Evolutionary conservation across 2,113 vertebrate species (phyloP), one percentile per base, ranked within the genome.

Genomic region (Prionailurus viverrinus): DNA sequence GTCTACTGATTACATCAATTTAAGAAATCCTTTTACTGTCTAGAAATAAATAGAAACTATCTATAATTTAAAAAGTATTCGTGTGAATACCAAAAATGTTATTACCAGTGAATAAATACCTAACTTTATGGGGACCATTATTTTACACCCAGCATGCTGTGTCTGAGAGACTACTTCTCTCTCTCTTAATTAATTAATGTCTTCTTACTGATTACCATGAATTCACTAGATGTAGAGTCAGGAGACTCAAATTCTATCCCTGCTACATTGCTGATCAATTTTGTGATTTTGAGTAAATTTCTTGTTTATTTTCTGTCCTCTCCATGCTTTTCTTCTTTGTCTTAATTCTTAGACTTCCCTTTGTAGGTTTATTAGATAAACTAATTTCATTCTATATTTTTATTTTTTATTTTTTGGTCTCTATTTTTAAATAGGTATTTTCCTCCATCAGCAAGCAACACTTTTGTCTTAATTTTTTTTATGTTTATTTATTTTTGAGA

Each of bases 151-250:
- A 65, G 5, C 19, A 55, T 29, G 33, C 39, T 96, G 7, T 95
- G 45, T 63, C 65, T 95, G 58, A 58, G 31, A 78, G 63, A 79
- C 27, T 58, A 21, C 65, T 91, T 55, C 39, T 95, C 39, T 41
- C 36, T 69, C 66, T 85, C 23, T 65, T 55, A n/a, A 74, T 92
- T 91, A 51, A 73, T 80, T 90, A 79, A 71, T 21, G 71, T 51
- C 6, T 91, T 91, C 92, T 61, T 68, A 78, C 58, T 95, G 87
- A 79, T 68, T 63, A 95, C 29, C 33, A 74, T 90, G 45, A 36
- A 73, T 66, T 76, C 12, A 68, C 19, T 95, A 76, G 61, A 93
- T 84, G 65, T 85, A 51, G 69, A 94, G 13, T 89, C 29, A 81
- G 81, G 66, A 85, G 53, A 96, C 29, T 13, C 79, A 76, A 39